Conservation (phyloP, 2,797 vertebrate genomes). For the Chaenodraco wilsoni region DNA sequence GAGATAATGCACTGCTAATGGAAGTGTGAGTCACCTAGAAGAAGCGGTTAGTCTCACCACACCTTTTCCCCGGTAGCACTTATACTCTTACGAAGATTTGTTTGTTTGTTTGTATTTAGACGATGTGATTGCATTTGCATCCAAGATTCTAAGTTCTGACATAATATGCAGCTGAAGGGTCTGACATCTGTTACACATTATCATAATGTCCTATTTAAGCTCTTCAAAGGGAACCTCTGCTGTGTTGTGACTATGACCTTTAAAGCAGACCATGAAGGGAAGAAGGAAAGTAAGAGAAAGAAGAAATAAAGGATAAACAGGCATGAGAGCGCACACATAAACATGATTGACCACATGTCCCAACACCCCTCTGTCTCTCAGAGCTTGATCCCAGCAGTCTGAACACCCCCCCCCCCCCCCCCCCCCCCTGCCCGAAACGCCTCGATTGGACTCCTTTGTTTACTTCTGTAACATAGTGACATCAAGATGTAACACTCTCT, state of each 20-base stretch:
- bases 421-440: no score
- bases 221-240: conserved; percentile 14
- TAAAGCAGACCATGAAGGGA: conserved; percentile 1
- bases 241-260: conserved; percentile 27
- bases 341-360: conserved; percentile 9
- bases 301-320: conserved; percentile 8
- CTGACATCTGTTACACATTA: conserved; percentile 47
- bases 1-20: conserved; percentile 25
- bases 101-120: conserved; percentile 8
- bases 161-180: conserved; percentile 9
- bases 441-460: no score
- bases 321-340: background rate
- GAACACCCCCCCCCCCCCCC: no score
- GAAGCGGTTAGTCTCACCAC: conserved; percentile 8
- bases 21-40: conserved; percentile 23
- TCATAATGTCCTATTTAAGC: conserved; percentile 21
- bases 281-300: background rate
- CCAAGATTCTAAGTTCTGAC: conserved; percentile 1
- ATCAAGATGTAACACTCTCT: no score
- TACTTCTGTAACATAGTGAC: no score
- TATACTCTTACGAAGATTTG: conserved; percentile 1
- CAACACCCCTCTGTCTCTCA: conserved; percentile 10
- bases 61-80: conserved; percentile 9
- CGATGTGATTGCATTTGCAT: background rate
- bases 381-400: background rate